These are phyloP conservation scores for Ancistrus triradiatus DNA, from an alignment of 2,113 vertebrate genomes.

Conservation along the genomic window DNA sequence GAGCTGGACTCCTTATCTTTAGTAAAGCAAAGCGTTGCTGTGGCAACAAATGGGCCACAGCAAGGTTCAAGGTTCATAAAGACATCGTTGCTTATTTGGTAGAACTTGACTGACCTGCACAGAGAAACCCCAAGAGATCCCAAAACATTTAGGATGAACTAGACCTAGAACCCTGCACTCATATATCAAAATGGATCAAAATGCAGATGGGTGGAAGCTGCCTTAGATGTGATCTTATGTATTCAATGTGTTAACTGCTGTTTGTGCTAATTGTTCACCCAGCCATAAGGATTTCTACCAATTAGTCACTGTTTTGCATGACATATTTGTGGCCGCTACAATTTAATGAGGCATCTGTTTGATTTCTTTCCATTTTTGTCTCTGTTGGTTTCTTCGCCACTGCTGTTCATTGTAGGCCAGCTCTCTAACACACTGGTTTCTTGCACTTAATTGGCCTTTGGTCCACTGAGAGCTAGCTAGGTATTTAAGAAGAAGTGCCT, in stretches of 20 bases:
- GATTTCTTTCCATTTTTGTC: background rate
- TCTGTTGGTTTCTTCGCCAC: background rate
- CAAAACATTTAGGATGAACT: no score
- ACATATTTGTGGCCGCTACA: slow-evolving; percentile 4
- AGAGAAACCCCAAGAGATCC: no score
- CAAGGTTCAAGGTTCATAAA: no score
- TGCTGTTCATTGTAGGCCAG: background rate
- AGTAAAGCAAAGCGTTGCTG: no score
- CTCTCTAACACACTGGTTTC: background rate
- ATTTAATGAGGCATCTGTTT: slow-evolving; percentile 20
- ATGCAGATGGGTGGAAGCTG: no score
- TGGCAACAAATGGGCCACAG: no score
- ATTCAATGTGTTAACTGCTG: background rate
- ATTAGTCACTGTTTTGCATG: slow-evolving; percentile 10
- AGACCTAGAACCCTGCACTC: no score
- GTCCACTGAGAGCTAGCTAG: slow-evolving; percentile 9
- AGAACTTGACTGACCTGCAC: no score
- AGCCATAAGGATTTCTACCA: slow-evolving; percentile 2
- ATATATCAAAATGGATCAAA: no score
- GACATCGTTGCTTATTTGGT: no score
- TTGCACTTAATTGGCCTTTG: slow-evolving; percentile 20
- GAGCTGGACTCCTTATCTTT: no score
- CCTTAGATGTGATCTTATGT: no score
- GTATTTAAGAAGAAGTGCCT: slow-evolving; percentile 1
- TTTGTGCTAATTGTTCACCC: slow-evolving; percentile 1